Percentiles rank a stretch among this genome's conserved stretches.
Evolutionary conservation across 2,888 invertebrate species (phyloP).

Genomic region (Netelia fuscicornis): DNA sequence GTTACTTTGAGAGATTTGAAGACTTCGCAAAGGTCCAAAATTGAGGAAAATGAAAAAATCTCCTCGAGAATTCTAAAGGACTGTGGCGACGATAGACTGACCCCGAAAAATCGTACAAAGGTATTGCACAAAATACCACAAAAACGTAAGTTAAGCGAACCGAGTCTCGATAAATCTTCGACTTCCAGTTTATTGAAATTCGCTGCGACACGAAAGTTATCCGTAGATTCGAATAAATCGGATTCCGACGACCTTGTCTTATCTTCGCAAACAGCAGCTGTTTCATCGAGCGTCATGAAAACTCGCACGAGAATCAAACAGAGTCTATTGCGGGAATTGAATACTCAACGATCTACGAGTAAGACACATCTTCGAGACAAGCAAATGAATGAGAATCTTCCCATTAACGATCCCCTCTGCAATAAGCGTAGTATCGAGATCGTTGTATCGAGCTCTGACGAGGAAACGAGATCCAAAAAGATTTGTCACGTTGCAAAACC

Average conservation of each 20-base stretch:
- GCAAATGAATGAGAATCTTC: conserved; percentile 5
- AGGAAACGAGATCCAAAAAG: conserved; percentile 33
- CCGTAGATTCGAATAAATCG: conserved; percentile 77
- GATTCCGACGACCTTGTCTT: conserved; percentile 79
- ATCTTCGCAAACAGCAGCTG: conserved; percentile 72
- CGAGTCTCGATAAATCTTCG: conserved; percentile 68
- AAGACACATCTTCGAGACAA: background rate
- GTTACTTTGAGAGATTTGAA: background rate
- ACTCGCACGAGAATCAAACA: conserved; percentile 69
- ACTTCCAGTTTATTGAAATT: conserved; percentile 72
- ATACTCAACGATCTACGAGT: conserved; percentile 46
- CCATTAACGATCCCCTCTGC: background rate
- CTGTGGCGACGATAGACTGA: conserved; percentile 9
- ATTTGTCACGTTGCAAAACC: conserved; percentile 2
- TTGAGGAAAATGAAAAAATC: conserved; percentile 20
- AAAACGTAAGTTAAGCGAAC: conserved; percentile 66
- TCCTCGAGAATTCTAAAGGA: background rate
- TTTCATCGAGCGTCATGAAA: conserved; percentile 56
- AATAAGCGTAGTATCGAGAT: conserved; percentile 51
- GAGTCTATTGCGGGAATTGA: conserved; percentile 63
- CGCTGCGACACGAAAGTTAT: conserved; percentile 68
- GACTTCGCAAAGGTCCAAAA: conserved; percentile 46
- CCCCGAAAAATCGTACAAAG: conserved; percentile 25
- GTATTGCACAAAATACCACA: conserved; percentile 57
- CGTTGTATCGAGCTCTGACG: conserved; percentile 54